Evolutionary conservation across 2,113 vertebrate species (phyloP), one percentile per base, ranked within the genome.

Genomic region (Prionailurus bengalensis): DNA sequence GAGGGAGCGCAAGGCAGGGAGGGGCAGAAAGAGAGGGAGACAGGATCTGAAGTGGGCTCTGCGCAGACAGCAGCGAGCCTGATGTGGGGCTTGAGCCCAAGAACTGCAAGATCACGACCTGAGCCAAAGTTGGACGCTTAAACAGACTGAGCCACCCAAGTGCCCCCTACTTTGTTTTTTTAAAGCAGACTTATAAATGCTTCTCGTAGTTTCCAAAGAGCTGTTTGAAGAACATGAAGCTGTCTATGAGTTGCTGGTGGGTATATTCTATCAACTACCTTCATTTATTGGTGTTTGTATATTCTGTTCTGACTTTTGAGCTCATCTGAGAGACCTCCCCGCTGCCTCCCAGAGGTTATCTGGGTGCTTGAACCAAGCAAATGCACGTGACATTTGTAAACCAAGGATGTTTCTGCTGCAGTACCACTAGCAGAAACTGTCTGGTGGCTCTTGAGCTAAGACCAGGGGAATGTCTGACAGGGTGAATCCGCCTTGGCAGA

Each of bases 171-270:
- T 7, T 61, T 45, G 45, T 73, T 92, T 68, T 89, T 88, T 16
- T 17, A 29, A 86, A 91, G 58, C 25, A 78, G n/a, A 84, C 17
- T 31, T 96, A 92, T n/a, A 93, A 70, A 53, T 45, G 53, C 15
- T 85, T 94, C 55, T 65, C 11, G 55, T 87, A 87, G 85, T 65
- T 96, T 97, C 87, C 76, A 93, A 96, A 80, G 70, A 85, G 13
- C 55, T 80, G 1, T 42, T 94, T 85, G 58, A 80, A 92, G 71
- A 78, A 94, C 95, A 89, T 27, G 12, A 93, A 66, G 48, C 51
- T 61, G 5, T 19, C 29, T 51, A 0, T 36, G 90, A 97, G 48
- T 95, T 48, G 15, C 66, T 58, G 74, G 21, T 48, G 29, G 42
- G 19, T 70, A 23, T 76, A 39, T 33, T 68, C 89, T 78, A 9